Evolutionary conservation across 2,113 vertebrate genomes (phyloP).

Genomic region (Oreochromis aureus): DNA sequence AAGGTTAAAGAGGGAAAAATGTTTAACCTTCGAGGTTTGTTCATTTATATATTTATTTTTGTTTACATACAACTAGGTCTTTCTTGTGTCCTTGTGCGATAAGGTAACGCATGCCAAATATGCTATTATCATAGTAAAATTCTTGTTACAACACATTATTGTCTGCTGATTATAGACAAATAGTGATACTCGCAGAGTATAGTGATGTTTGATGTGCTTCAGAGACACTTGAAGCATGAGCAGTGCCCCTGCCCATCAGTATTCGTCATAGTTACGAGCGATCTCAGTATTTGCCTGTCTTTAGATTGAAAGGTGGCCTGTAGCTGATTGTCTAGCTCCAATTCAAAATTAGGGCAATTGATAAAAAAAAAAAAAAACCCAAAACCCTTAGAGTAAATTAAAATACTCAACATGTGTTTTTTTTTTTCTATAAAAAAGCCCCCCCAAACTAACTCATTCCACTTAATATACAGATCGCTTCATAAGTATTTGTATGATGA

Average conservation of each 20-base stretch:
- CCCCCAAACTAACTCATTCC: background rate
- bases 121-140: background rate
- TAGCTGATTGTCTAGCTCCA: background rate
- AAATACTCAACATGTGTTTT: background rate
- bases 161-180: background rate
- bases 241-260: background rate
- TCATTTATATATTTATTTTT: background rate
- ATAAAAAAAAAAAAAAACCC: background rate
- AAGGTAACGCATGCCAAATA: background rate
- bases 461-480: background rate
- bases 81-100: background rate
- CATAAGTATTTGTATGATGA: background rate
- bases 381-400: accelerated
- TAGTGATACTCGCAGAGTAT: background rate
- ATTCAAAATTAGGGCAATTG: background rate
- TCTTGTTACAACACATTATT: background rate
- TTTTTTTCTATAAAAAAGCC: background rate
- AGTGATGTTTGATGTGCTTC: background rate
- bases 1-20: background rate
- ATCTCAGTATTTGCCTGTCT: background rate
- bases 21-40: background rate
- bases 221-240: background rate
- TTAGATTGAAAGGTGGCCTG: background rate
- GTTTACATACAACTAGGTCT: background rate
- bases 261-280: background rate